Evolutionary conservation across 30 jellyfish, hydroid and myxozoan species (phyloP).

Genomic region (Chrysaora quinquecirrha): DNA sequence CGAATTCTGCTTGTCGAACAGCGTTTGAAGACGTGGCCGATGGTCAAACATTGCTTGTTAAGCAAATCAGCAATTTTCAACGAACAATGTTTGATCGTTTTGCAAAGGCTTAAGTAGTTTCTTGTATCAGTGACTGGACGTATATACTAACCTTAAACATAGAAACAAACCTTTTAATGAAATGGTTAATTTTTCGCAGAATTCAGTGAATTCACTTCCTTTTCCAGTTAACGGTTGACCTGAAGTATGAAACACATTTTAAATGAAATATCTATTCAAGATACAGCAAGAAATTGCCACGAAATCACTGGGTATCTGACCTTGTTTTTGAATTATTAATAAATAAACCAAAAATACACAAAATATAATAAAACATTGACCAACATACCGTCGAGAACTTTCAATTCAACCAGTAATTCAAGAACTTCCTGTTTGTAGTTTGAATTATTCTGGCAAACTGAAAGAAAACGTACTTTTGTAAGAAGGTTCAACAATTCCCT

Average conservation of each 20-base stretch:
- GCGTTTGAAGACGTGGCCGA: no score
- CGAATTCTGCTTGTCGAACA: no score
- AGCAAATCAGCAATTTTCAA: no score
- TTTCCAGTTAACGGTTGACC: conserved; percentile 34
- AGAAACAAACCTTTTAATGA: conserved; percentile 30
- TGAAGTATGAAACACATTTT: neutral
- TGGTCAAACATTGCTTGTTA: no score
- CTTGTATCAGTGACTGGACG: no score
- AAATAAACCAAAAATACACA: neutral
- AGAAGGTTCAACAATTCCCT: no score
- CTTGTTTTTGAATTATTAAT: neutral
- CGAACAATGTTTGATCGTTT: no score
- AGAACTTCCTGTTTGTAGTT: conserved; percentile 9
- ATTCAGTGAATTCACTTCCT: conserved; percentile 57
- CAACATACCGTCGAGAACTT: conserved; percentile 31
- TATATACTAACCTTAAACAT: no score
- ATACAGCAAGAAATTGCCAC: no score
- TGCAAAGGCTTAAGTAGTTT: no score
- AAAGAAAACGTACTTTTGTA: no score
- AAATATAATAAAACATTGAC: neutral
- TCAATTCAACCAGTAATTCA: conserved; percentile 33
- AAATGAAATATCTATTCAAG: no score
- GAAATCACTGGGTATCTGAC: neutral
- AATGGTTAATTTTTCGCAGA: conserved; percentile 39
- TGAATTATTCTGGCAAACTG: conserved; percentile 37